phyloP scores from a whole-genome alignment of 1,140 invertebrate species.

The Melipona quadrifasciata region DNA sequence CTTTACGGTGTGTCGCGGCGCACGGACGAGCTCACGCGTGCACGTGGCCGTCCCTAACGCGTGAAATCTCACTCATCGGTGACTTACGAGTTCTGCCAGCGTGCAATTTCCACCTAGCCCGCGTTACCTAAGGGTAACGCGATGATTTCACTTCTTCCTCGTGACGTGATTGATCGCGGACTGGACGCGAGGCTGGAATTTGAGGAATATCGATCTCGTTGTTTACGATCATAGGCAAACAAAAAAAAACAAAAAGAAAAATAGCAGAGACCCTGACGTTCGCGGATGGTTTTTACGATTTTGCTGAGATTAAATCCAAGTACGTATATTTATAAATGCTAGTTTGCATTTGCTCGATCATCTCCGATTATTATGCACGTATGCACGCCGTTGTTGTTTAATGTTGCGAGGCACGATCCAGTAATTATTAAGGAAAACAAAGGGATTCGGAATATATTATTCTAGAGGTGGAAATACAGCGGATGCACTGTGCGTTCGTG shows the following conservation, averaged over 20 bases:
- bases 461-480: background rate
- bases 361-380: background rate
- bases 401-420: background rate
- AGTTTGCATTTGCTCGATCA: background rate
- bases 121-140: background rate
- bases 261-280: too few species aligned
- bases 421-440: background rate
- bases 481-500: too few species aligned
- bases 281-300: too few species aligned
- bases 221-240: background rate
- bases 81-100: slow-evolving; percentile 5
- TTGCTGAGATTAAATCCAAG: too few species aligned
- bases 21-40: too few species aligned
- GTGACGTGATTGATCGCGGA: background rate
- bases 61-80: slow-evolving; percentile 29
- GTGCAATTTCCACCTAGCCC: slow-evolving; percentile 7
- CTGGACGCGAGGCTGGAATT: too few species aligned
- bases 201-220: background rate
- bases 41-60: background rate
- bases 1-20: slow-evolving; percentile 21
- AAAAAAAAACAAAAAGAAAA: too few species aligned
- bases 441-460: background rate
- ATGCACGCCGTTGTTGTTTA: background rate
- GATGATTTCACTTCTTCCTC: too few species aligned
- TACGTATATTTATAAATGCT: background rate